Evolutionary conservation across 1,140 invertebrate species (phyloP).

Genomic region (Listronotus oregonensis): DNA sequence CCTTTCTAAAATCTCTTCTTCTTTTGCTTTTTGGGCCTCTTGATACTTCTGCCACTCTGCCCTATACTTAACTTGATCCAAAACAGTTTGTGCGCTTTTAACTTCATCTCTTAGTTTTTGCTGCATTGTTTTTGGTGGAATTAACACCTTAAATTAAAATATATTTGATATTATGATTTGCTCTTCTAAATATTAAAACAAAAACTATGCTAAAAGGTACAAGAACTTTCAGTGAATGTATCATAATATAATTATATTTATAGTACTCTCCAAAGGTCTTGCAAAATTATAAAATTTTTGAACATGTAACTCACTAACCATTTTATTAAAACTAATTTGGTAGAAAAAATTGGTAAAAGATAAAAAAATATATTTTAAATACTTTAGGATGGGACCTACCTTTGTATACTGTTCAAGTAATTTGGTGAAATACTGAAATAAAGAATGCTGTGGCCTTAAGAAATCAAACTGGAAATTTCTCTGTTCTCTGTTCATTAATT

Average conservation of each 20-base stretch:
- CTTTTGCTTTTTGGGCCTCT: conserved; percentile 86
- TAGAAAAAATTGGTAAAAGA: too few species aligned
- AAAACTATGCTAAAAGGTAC: too few species aligned
- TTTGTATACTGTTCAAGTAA: conserved; percentile 98
- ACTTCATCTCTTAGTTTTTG: conserved; percentile 81
- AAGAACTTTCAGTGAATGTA: too few species aligned
- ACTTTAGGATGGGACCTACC: conserved; percentile 56
- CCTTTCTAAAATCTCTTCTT: conserved; percentile 93
- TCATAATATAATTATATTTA: too few species aligned
- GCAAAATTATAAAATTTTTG: too few species aligned
- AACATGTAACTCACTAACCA: too few species aligned
- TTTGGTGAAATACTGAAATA: conserved; percentile 99
- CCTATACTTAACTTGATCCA: conserved; percentile 92
- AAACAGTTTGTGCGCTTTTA: conserved; percentile 72
- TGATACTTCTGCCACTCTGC: conserved; percentile 97
- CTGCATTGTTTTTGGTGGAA: conserved; percentile 91
- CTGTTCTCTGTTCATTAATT: conserved; percentile 97
- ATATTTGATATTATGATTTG: too few species aligned
- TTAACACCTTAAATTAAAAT: conserved; percentile 68
- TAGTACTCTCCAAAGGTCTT: too few species aligned
- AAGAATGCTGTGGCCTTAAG: conserved; percentile 94
- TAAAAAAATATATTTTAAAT: too few species aligned
- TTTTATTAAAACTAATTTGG: too few species aligned
- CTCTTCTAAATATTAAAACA: too few species aligned
- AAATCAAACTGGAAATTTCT: conserved; percentile 99